Percentiles rank a stretch among this genome's conserved stretches.
Evolutionary conservation across 2,113 vertebrate species (phyloP).

Genomic region (Cichladusa arquata): DNA sequence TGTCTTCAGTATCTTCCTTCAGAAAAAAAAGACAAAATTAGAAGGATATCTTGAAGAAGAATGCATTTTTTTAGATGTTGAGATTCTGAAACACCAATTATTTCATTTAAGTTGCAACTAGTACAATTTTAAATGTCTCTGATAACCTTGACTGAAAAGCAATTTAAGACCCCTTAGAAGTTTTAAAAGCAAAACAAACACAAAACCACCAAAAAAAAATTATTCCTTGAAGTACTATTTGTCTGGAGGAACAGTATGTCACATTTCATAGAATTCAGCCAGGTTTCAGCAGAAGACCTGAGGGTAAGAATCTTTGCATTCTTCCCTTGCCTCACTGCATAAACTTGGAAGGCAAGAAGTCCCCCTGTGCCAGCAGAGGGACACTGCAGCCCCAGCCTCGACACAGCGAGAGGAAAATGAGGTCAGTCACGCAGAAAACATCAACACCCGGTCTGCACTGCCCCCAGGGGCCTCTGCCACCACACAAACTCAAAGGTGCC

Average conservation of each 20-base stretch:
- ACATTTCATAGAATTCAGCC: neutral
- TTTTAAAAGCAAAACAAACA: neutral
- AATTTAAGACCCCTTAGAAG: neutral
- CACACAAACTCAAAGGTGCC: neutral
- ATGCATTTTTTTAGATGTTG: neutral
- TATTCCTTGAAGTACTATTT: neutral
- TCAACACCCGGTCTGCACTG: accelerated
- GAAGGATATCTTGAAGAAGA: neutral
- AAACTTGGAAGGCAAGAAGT: neutral
- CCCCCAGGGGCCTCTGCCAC: neutral
- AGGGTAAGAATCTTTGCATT: neutral
- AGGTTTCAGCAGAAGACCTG: neutral
- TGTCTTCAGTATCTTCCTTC: neutral
- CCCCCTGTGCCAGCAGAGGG: neutral
- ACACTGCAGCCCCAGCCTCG: neutral
- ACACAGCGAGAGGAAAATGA: neutral
- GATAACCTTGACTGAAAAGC: neutral
- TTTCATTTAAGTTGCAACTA: neutral
- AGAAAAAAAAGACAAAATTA: neutral
- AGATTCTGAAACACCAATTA: neutral
- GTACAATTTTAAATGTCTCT: neutral
- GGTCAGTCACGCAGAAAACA: neutral
- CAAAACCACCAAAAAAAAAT: neutral
- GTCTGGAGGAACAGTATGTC: neutral
- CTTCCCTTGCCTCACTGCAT: neutral